A percentile compares a stretch with the other conserved stretches of the same genome.
phyloP scores from a whole-genome alignment of 2,797 vertebrate genomes.

The Amniataba percoides region DNA sequence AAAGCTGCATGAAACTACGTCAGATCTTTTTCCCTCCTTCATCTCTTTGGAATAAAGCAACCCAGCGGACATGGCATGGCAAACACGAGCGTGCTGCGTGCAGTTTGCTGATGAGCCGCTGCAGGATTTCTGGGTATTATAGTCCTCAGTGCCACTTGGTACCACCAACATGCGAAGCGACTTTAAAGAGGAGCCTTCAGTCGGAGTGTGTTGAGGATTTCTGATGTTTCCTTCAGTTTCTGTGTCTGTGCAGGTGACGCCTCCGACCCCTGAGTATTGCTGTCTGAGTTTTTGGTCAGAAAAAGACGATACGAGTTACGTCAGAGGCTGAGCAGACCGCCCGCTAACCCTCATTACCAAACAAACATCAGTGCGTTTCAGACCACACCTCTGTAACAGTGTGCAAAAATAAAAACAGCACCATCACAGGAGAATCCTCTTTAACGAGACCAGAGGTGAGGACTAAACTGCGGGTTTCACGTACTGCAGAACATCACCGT shows the following conservation, averaged over 20 bases:
- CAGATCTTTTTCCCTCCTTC: background rate
- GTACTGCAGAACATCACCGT: conserved; percentile 3
- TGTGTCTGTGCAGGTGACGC: background rate
- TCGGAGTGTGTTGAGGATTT: conserved; percentile 9
- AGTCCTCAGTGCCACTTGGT: background rate
- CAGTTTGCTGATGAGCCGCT: conserved; percentile 28
- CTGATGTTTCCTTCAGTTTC: background rate
- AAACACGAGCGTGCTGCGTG: conserved; percentile 25
- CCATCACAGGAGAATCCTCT: conserved; percentile 8
- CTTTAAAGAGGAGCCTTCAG: conserved; percentile 13
- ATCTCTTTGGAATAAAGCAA: background rate
- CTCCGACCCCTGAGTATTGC: conserved; percentile 24
- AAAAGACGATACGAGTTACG: conserved; percentile 23
- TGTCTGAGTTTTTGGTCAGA: conserved; percentile 20
- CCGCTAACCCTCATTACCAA: background rate
- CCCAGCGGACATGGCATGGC: background rate
- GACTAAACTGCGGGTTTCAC: conserved; percentile 21
- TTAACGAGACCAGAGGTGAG: conserved; percentile 43
- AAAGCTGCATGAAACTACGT: background rate
- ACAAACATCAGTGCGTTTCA: conserved; percentile 25
- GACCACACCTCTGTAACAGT: background rate
- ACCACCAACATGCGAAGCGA: background rate
- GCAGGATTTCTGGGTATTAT: conserved; percentile 16
- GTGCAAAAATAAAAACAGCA: conserved; percentile 15
- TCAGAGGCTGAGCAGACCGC: background rate